phyloP scores from a whole-genome alignment of 2,797 vertebrate species.

The Artibeus lituratus region DNA sequence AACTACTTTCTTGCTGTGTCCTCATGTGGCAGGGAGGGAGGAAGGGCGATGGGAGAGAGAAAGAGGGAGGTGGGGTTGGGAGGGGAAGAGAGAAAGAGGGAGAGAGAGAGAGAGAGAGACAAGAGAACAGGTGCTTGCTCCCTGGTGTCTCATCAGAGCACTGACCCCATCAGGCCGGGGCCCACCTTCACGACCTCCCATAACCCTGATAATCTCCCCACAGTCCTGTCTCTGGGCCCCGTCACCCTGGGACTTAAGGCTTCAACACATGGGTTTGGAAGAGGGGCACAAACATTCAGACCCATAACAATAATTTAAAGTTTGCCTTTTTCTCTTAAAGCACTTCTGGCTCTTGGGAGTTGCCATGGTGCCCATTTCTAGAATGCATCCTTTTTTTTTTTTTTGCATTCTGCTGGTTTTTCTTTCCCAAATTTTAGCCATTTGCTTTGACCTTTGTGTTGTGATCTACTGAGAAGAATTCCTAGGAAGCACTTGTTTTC shows the following conservation, averaged over 20 bases:
- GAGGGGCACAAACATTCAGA: neutral
- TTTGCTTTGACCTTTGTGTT: conserved; percentile 20
- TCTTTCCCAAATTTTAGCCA: neutral
- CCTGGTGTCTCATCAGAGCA: neutral
- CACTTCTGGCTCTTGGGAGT: neutral
- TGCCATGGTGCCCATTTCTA: neutral
- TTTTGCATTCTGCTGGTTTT: neutral
- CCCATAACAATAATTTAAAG: neutral
- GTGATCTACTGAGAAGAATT: neutral
- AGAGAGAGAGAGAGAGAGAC: no score
- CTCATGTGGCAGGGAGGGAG: neutral
- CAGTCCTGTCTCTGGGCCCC: neutral
- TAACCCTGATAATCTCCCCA: neutral
- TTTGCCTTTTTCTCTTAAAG: neutral
- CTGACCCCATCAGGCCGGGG: neutral
- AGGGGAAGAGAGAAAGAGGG: no score
- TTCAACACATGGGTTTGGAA: neutral
- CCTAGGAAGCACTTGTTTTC: neutral
- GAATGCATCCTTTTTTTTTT: neutral
- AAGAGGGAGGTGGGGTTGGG: neutral
- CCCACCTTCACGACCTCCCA: neutral
- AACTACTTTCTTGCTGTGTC: neutral
- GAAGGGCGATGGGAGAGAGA: neutral
- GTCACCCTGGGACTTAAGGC: neutral
- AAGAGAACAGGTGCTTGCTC: neutral